A percentile compares a stretch with the other conserved stretches of the same genome.
Conservation (phyloP, 1,140 invertebrate species). For the Drosophila bocki region DNA sequence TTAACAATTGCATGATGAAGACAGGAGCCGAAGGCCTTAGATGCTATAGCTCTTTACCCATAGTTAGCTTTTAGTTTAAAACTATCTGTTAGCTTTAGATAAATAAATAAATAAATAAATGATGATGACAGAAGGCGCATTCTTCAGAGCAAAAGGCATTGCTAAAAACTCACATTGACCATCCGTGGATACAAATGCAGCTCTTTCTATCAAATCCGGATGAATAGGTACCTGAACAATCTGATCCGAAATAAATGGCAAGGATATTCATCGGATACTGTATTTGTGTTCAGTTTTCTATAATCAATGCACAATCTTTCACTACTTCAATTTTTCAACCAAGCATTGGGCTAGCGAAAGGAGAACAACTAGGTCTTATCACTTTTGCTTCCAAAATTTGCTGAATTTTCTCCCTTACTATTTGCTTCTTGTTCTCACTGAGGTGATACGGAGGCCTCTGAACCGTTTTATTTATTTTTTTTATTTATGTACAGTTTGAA, state of each 20-base stretch:
- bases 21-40: too few relatives aligned
- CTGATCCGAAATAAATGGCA: neutral
- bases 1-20: too few relatives aligned
- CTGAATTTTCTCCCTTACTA: too few relatives aligned
- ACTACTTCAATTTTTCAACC: neutral
- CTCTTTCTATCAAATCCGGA: neutral
- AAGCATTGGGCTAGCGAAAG: neutral
- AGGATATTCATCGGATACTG: neutral
- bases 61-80: too few relatives aligned
- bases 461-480: slow-evolving; percentile 23
- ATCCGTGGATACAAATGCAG: neutral
- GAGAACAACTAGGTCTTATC: neutral
- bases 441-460: slow-evolving; percentile 3
- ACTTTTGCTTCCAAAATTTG: too few relatives aligned
- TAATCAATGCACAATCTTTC: slow-evolving; percentile 5
- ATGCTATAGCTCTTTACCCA: too few relatives aligned
- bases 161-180: neutral
- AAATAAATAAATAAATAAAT: too few relatives aligned
- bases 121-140: too few relatives aligned
- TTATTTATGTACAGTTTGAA: neutral
- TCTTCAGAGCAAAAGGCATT: neutral
- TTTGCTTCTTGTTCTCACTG: neutral
- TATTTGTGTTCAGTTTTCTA: neutral
- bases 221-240: too few relatives aligned
- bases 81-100: too few relatives aligned